Conservation (phyloP, 2,797 vertebrate species). For the Meda fulgida region DNA sequence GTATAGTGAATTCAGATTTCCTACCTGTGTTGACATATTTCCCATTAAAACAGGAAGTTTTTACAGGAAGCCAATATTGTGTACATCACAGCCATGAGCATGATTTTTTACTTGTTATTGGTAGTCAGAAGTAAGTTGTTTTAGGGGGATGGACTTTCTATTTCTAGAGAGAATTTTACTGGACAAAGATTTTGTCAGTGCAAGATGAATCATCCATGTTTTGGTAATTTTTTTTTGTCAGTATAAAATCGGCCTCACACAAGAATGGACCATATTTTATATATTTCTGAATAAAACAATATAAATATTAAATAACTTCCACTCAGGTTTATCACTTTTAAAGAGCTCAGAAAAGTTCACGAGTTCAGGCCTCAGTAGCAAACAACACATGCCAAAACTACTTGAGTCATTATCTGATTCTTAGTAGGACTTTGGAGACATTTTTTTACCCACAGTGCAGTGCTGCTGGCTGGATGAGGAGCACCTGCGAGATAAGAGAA, state of each 20-base stretch:
- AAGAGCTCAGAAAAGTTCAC: neutral
- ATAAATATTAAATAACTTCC: neutral
- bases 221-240: neutral
- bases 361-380: constrained; percentile 1
- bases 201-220: neutral
- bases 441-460: constrained; percentile 20
- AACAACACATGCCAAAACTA: neutral
- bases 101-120: neutral
- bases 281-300: neutral
- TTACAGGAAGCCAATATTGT: no score
- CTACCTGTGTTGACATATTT: neutral
- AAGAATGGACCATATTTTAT: neutral
- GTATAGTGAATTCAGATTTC: neutral
- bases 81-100: no score
- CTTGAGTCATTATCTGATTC: constrained; percentile 44
- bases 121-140: neutral
- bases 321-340: constrained; percentile 1
- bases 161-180: neutral
- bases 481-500: constrained; percentile 21
- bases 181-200: neutral
- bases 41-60: neutral
- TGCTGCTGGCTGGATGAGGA: constrained; percentile 20
- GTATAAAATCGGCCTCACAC: neutral
- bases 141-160: neutral
- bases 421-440: constrained; percentile 13